Conservation (phyloP, 2,113 vertebrate genomes). For the Burhinus oedicnemus region DNA sequence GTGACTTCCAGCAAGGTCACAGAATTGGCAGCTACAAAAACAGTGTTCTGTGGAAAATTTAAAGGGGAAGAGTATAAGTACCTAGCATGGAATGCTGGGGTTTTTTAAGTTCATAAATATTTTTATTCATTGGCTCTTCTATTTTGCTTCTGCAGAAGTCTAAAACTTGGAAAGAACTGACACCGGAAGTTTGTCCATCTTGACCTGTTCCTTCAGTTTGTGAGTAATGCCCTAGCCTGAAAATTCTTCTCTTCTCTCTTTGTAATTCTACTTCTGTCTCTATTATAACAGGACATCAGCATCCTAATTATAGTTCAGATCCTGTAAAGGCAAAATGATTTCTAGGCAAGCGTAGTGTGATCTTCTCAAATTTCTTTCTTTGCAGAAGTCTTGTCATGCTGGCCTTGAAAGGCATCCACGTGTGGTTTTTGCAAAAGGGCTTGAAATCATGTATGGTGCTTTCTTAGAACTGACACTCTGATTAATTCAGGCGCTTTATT, state of each 20-base stretch:
- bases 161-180: neutral
- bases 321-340: neutral
- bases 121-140: neutral
- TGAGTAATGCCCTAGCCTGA: neutral
- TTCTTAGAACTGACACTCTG: neutral
- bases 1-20: conserved; percentile 67
- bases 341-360: neutral
- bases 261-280: neutral
- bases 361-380: neutral
- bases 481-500: neutral
- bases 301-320: neutral
- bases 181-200: neutral
- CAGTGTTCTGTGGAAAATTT: neutral
- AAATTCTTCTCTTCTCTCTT: neutral
- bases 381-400: neutral
- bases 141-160: neutral
- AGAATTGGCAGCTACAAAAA: neutral
- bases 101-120: neutral
- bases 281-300: neutral
- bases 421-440: neutral
- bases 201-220: neutral
- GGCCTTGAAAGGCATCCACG: neutral
- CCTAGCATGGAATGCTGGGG: neutral
- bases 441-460: neutral
- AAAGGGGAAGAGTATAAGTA: conserved; percentile 37